Evolutionary conservation across 2,888 invertebrate species (phyloP), one percentile per base, ranked within the genome.

Genomic region (Aporophyla lueneburgensis): DNA sequence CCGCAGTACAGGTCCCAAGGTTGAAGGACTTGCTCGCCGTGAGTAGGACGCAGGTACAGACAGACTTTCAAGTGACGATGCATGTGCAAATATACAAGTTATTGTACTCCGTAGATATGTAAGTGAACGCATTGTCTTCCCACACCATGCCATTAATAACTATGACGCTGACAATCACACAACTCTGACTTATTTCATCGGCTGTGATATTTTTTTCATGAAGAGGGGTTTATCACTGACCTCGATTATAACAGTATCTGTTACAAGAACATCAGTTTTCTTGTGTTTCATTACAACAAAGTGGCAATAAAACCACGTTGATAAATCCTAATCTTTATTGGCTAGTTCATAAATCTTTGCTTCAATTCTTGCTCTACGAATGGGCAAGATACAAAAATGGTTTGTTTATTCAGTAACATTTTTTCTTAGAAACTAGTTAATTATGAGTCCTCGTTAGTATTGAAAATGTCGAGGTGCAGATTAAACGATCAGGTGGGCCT

Each of bases 1-100:
- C 94, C 93, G 94, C 92, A 91, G 92, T 93, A 81, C 75, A 91
- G 90, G 89, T 89, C 86, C 92, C 95, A 96, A 96, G 96, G 96
- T 94, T 93, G 91, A 87, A 88, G 92, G 90, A 95, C 93, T 92
- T 91, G 96, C 91, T 96, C 88, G 92, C 96, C 96, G 91, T 96
- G 96, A 95, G 91, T 89, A 86, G 84, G 86, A 86, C 88, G 89
- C 89, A 88, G 90, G 85, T 90, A 91, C 90, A 89, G 91, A 92
- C 92, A 92, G 92, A 95, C 95, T 95, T 95, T 95, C 95, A 93
- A 95, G 93, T 90, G 89, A 88, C 90, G 89, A 90, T 90, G 87
- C 88, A 88, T 88, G 87, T 86, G 83, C 89, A 90, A 92, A 90
- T 88, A 87, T 83, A 85, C 86, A 77, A 83, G 85, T 89, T 91